A percentile compares a stretch with the other conserved stretches of the same genome.
phyloP scores from a whole-genome alignment of 1,140 invertebrate genomes.

The Batillaria attramentaria region DNA sequence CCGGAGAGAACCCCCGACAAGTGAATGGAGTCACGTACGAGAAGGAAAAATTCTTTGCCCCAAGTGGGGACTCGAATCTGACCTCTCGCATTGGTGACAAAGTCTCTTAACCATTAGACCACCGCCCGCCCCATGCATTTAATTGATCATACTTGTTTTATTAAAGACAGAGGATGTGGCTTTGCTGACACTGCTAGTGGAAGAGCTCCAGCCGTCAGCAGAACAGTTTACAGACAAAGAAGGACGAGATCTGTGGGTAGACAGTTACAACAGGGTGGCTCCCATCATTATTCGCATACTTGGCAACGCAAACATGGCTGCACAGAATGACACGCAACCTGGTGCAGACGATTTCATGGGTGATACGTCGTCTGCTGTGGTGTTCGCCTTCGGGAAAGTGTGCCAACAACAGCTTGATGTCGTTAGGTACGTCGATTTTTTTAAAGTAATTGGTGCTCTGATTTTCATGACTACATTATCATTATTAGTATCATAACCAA shows the following conservation, averaged over 20 bases:
- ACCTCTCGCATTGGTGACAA: too few species aligned
- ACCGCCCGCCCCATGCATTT: too few species aligned
- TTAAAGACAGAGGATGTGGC: conserved; percentile 34
- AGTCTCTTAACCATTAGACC: too few species aligned
- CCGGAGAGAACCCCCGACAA: too few species aligned
- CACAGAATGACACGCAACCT: neutral
- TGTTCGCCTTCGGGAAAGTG: neutral
- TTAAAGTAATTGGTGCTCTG: too few species aligned
- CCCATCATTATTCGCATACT: conserved; percentile 29
- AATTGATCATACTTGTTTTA: too few species aligned
- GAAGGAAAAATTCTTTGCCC: too few species aligned
- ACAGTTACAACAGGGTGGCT: neutral
- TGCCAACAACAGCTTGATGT: neutral
- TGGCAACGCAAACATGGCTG: neutral
- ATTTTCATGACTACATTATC: too few species aligned
- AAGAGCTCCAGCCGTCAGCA: conserved; percentile 19
- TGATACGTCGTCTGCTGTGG: neutral
- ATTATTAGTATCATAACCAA: too few species aligned
- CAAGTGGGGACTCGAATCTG: too few species aligned
- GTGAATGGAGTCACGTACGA: too few species aligned
- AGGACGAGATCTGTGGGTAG: conserved; percentile 15
- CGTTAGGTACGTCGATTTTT: neutral
- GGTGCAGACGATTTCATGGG: neutral
- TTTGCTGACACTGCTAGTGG: conserved; percentile 21
- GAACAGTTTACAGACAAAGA: conserved; percentile 16